Percentiles rank a stretch among this genome's conserved stretches.
phyloP scores from a whole-genome alignment of 2,888 invertebrate genomes.

The Pyrgus malvae region DNA sequence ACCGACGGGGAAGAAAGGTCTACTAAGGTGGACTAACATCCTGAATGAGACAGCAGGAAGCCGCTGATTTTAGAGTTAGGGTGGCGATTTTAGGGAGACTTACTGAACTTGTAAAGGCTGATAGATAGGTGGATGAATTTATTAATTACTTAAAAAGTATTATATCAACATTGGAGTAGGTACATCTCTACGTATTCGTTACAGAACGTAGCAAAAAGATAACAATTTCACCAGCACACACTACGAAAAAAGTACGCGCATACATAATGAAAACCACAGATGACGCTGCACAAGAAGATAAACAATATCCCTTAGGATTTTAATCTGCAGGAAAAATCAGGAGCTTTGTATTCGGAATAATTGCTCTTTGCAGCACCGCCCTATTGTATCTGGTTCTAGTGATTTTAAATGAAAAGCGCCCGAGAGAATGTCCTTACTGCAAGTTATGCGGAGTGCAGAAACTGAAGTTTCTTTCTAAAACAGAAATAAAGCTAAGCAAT shows the following conservation, averaged over 20 bases:
- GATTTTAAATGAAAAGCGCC: constrained; percentile 74
- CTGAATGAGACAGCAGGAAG: too few species aligned
- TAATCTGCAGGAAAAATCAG: constrained; percentile 23
- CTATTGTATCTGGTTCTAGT: constrained; percentile 48
- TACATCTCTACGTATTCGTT: too few species aligned
- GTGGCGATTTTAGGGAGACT: too few species aligned
- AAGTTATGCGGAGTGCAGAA: constrained; percentile 29
- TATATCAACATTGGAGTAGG: too few species aligned
- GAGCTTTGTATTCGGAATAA: constrained; percentile 33
- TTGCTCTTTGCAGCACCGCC: constrained; percentile 52
- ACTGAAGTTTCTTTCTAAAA: background rate
- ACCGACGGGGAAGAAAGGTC: too few species aligned
- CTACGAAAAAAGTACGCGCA: background rate
- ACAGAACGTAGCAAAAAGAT: too few species aligned
- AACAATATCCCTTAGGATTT: constrained; percentile 20
- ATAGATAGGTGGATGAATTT: too few species aligned
- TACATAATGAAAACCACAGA: constrained; percentile 1
- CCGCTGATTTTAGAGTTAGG: too few species aligned
- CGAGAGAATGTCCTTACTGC: constrained; percentile 58
- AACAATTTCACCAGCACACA: background rate
- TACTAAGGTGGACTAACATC: too few species aligned
- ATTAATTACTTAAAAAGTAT: too few species aligned
- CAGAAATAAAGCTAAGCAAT: background rate
- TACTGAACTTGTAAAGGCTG: too few species aligned
- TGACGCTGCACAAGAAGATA: background rate